Evolutionary conservation across 2,113 vertebrate species (phyloP).

Genomic region (Lampris incognitus): DNA sequence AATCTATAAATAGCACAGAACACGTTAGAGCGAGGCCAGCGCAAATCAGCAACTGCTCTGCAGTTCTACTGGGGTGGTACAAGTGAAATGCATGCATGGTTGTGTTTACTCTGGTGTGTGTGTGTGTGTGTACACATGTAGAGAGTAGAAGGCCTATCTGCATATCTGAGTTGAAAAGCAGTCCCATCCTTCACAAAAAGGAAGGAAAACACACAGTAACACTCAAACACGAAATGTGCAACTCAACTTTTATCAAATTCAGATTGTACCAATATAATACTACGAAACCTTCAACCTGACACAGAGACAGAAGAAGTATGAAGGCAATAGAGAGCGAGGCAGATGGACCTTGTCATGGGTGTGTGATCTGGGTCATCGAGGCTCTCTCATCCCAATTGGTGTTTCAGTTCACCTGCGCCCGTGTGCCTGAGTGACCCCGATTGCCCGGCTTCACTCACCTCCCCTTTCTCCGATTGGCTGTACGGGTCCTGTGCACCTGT

Average conservation of each 20-base stretch:
- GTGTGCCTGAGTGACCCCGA: no score
- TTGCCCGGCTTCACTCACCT: no score
- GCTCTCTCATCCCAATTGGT: no score
- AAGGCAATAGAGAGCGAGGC: neutral
- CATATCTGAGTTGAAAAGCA: no score
- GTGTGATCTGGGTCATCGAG: no score
- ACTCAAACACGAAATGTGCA: neutral
- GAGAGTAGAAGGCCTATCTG: no score
- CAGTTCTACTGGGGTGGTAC: neutral
- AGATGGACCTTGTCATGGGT: constrained; percentile 23
- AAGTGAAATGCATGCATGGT: neutral
- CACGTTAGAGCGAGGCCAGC: neutral
- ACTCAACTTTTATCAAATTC: neutral
- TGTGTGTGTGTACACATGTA: no score
- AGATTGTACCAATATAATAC: neutral
- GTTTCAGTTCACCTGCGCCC: no score
- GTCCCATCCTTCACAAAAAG: neutral
- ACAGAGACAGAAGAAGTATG: neutral
- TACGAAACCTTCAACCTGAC: neutral
- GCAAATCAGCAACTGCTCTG: neutral
- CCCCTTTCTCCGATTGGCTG: no score
- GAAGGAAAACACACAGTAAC: neutral
- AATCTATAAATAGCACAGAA: neutral
- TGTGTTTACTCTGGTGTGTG: neutral
- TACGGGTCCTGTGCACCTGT: no score